phyloP scores from a whole-genome alignment of 2,113 vertebrate species.

The Eretmochelys imbricata region DNA sequence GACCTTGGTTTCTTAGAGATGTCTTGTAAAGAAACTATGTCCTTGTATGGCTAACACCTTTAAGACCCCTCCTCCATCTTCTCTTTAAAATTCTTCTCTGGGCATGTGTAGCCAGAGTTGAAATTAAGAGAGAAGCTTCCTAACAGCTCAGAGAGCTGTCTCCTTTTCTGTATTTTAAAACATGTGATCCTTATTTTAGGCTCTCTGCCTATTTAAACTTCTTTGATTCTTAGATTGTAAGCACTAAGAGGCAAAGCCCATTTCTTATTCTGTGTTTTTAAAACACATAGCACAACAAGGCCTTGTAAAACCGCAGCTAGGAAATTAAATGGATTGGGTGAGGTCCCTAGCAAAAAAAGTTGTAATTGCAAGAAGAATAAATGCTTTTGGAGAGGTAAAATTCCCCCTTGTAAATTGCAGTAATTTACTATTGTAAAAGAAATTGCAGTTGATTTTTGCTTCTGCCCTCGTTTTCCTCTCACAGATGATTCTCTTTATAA shows the following conservation, averaged over 20 bases:
- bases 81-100: not conserved
- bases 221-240: constrained; percentile 29
- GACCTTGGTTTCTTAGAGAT: constrained; percentile 1
- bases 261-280: too few species aligned
- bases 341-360: not conserved
- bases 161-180: not conserved
- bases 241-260: not conserved
- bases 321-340: not conserved
- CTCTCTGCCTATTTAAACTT: not conserved
- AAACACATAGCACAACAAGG: too few species aligned
- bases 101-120: not conserved
- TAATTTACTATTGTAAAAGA: not conserved
- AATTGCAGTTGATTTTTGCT: not conserved
- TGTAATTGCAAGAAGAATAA: constrained; percentile 29
- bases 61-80: not conserved
- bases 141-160: not conserved
- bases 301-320: not conserved
- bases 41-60: not conserved
- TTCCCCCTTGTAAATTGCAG: not conserved
- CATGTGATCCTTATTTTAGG: not conserved
- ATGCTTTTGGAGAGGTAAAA: not conserved
- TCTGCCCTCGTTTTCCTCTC: not conserved
- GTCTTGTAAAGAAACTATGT: not conserved
- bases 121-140: not conserved
- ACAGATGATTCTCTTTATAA: constrained; percentile 8